Evolutionary conservation across 2,113 vertebrate species (phyloP), one percentile per base, ranked within the genome.

Genomic region (Trochalopteron elliotii): DNA sequence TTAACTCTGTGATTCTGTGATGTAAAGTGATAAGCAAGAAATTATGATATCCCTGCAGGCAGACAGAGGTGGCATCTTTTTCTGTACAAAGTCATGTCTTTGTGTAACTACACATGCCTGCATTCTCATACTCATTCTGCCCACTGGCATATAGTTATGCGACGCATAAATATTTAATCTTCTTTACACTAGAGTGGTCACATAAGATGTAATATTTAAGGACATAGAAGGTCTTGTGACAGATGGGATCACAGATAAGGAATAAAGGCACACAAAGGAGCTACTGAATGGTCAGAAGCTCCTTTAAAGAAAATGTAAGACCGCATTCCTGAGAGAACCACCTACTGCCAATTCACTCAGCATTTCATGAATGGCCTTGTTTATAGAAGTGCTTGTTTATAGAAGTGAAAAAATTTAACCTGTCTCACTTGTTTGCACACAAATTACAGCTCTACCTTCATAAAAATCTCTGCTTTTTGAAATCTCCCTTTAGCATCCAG

Each of bases 191-290:
- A 55, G 10, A 74, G 39, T 47, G n/a, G 60, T 79, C 74, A 64
- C 53, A 52, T 35, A 82, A 85, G 59, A 72, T 27, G 30, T 59
- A 87, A 39, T 83, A 77, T 79, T 65, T 65, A 89, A 87, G 42
- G 74, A 83, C 25, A 31, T 7, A 50, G 63, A 74, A 59, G 24
- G 39, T 74, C 92, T 94, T 83, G 75, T 91, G 84, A 93, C 24
- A 63, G 59, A 90, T 93, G 42, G 42, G 13, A 40, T 95, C 55
- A 80, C 52, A 88, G 84, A 95, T 87, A 89, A 69, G 77, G 79
- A 75, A 55, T 75, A 75, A 92, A 92, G 12, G 24, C 33, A 57
- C 24, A 91, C 67, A 95, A 95, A 94, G 33, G 30, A 93, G 12
- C 37, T 83, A 70, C 50, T 91, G 82, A 90, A 49, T 56, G 28